phyloP scores from a whole-genome alignment of 2,888 invertebrate species.

The Erebia palarica region DNA sequence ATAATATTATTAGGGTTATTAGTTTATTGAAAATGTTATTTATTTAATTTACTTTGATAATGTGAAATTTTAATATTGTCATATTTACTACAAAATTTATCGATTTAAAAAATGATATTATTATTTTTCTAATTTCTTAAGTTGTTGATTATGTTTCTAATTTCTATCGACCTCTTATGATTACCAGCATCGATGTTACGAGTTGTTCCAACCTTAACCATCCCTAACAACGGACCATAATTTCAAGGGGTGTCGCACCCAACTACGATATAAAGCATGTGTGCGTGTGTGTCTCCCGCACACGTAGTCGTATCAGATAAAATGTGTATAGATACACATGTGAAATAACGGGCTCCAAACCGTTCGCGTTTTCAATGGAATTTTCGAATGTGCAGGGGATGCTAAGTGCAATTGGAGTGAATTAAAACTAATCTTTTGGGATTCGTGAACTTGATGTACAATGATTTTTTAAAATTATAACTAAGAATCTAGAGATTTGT shows the following conservation, averaged over 20 bases:
- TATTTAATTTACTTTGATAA: too few relatives aligned
- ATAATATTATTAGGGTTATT: too few relatives aligned
- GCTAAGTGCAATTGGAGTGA: conserved; percentile 26
- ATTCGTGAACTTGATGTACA: not conserved
- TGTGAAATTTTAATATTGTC: too few relatives aligned
- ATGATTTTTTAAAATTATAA: not conserved
- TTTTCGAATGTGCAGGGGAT: conserved; percentile 48
- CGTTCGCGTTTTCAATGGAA: conserved; percentile 59
- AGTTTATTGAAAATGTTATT: too few relatives aligned
- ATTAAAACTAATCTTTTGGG: conserved; percentile 24
- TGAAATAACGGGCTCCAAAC: conserved; percentile 51
- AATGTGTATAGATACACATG: conserved; percentile 44
- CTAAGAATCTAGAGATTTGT: not conserved
- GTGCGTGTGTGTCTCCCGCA: conserved; percentile 52
- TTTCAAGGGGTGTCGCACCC: conserved; percentile 68
- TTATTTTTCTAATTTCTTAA: too few relatives aligned
- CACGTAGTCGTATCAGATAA: conserved; percentile 47
- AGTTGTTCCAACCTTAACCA: conserved; percentile 22
- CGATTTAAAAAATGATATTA: too few relatives aligned
- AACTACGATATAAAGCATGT: conserved; percentile 46
- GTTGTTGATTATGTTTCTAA: not conserved
- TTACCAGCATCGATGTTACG: conserved; percentile 41
- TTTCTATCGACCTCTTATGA: not conserved
- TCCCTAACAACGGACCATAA: conserved; percentile 52
- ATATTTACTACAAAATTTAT: too few relatives aligned